Evolutionary conservation across 2,888 invertebrate species (phyloP), one percentile per base, ranked within the genome.

Genomic region (Pyrochroa serraticornis): DNA sequence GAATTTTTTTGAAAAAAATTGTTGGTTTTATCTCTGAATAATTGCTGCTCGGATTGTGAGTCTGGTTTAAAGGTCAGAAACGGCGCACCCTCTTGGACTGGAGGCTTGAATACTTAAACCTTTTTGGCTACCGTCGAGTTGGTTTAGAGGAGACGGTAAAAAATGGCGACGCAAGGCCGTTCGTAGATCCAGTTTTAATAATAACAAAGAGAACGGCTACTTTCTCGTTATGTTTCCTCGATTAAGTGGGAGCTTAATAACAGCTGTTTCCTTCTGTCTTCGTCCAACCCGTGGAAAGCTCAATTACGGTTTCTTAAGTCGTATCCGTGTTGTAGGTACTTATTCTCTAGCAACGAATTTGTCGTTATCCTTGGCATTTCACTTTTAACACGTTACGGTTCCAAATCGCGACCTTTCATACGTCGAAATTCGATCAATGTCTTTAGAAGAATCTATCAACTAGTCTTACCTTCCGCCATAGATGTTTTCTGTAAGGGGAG

Each of bases 401-500:
- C 42, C 43, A 30, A 46, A 50, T 34, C 35, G 42, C 49, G 41
- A 51, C 51, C 52, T 44, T 37, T 37, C 10, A 9, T 12, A 37
- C 13, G 37, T 37, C 10, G 10, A 37, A 37, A 10, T 8, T 37
- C 7, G 7, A 8, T n/a, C 22, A 30, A 41, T 41, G 3, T 14
- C 1, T 22, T 41, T 7, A 2, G 14, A 14, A 31, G 7, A 30
- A 30, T 6, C 7, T 32, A 32, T 44, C 2, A 10, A 44, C 38
- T 2, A 36, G 36, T 69, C 83, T 81, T 82, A 95, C 95, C 94
- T 93, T 82, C 93, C 94, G 65, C 92, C 91, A 77, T 95, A 94
- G 74, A 93, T 92, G 75, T 93, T 93, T 75, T 91, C 90, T 64
- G 90, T 89, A 73, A 93, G 86, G 63, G 94, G 94, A 64, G 91